Base-by-base conservation (phyloP, 2,888 invertebrate genomes). In the Phaonia tiefii region DNA sequence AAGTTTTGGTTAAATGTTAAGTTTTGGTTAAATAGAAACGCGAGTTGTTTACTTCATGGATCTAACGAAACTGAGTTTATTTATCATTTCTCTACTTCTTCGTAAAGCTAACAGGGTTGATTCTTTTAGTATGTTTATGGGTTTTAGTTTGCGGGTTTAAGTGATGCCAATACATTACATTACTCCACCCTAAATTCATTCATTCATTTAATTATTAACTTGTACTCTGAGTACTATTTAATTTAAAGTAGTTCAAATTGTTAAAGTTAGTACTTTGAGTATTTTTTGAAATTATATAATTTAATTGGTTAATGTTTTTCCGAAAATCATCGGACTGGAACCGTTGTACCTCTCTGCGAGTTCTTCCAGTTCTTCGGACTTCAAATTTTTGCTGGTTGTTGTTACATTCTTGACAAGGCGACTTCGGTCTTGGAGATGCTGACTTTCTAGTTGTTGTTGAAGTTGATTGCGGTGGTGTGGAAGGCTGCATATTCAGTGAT, bases 91-190 rank as follows among this genome's bases (percentile, higher is more conserved):
- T 22, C 22, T 22, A 20, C 2, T 2, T 20, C 56, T 26, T 56
- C 22, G 5, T 8, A 51, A 17, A 20, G 20, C 51, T 44, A 44
- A 44, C 44, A 44, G 44, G 7, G 10, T 44, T 10, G 17, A 51
- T 51, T 31, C 3, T 51, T 51, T 22, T 13, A n/a, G 15, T 5
- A 49, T 49, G 49, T 49, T 49, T 26, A 56, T 56, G 26, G 31
- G 26, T 49, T 15, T 17, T 8, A 31, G 2, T 22, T 22, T 51
- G 13, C 17, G 46, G 15, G 46, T 46, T 46, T 46, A 15, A 20
- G 51, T 51, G 20, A 51, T n/a, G 51, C 51, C n/a, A 71, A 70
- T 75, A 75, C 58, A 60, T 37, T 22, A 49, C 49, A 75, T 49
- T 75, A 75, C 75, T 49, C 49, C 67, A 11, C 75, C 75, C 49